These are phyloP conservation scores for Zalophus californianus DNA, from an alignment of 2,797 vertebrate genomes.

Conservation along the genomic window DNA sequence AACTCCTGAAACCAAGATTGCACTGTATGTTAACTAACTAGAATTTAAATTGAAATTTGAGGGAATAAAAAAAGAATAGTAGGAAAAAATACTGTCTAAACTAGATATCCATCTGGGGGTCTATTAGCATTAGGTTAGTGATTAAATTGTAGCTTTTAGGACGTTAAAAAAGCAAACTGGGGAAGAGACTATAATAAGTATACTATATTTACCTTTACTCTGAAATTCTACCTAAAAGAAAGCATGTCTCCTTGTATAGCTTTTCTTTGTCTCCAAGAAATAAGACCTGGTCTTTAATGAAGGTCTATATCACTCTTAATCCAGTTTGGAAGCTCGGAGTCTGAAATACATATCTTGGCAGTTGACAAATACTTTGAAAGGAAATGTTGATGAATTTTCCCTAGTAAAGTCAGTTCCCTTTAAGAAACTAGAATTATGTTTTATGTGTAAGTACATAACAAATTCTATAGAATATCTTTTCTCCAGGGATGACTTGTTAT, in stretches of 20 bases:
- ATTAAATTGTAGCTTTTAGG: neutral
- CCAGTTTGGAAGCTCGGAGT: neutral
- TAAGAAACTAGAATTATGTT: constrained; percentile 43
- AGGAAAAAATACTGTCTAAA: neutral
- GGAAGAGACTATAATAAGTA: neutral
- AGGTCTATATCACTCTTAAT: constrained; percentile 35
- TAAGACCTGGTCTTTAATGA: constrained; percentile 13
- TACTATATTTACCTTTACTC: neutral
- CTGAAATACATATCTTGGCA: neutral
- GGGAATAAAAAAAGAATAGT: neutral
- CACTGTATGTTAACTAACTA: neutral
- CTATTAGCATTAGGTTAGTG: neutral
- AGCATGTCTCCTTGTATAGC: neutral
- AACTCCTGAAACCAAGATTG: neutral
- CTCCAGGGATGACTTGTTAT: neutral
- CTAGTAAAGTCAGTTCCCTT: constrained; percentile 44
- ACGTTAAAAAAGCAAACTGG: neutral
- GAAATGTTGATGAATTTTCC: constrained; percentile 49
- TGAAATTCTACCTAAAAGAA: neutral
- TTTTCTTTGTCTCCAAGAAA: constrained; percentile 34
- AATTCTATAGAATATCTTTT: constrained; percentile 5
- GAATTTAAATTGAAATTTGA: neutral
- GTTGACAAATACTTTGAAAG: constrained; percentile 31
- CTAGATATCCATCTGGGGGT: neutral
- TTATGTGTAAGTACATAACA: neutral